Evolutionary conservation across 2,113 vertebrate species (phyloP).

Genomic region (Camelus dromedarius): DNA sequence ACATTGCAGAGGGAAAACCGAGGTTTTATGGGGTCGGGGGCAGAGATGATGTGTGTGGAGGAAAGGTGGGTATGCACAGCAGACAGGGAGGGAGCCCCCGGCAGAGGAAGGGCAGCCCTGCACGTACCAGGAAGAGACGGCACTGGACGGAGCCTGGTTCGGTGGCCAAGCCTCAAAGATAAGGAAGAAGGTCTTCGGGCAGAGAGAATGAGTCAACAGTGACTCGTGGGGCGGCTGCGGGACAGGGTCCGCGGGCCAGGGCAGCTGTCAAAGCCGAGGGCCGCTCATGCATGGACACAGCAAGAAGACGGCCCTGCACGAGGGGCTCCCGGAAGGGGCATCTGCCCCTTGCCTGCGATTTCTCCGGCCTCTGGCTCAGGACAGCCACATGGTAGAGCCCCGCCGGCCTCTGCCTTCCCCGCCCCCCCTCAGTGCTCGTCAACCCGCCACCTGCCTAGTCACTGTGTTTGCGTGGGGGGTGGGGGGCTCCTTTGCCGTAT

Average conservation of each 20-base stretch:
- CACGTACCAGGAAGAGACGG: background rate
- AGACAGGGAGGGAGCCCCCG: background rate
- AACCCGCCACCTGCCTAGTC: background rate
- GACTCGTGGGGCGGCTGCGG: background rate
- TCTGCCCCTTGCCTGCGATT: background rate
- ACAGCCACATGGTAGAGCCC: background rate
- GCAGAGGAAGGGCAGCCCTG: background rate
- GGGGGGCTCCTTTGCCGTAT: background rate
- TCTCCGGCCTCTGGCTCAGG: background rate
- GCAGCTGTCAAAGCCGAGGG: background rate
- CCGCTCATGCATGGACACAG: accelerated
- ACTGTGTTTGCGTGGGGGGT: background rate
- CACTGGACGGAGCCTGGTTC: background rate
- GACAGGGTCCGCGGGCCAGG: background rate
- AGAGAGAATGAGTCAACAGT: background rate
- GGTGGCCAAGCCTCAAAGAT: background rate
- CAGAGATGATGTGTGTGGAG: background rate
- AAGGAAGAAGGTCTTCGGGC: background rate
- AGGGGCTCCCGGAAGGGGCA: background rate
- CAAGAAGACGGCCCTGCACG: background rate
- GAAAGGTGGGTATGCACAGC: background rate
- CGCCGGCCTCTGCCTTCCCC: background rate
- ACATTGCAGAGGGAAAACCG: background rate
- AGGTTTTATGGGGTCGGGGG: background rate
- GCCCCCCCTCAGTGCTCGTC: background rate